Percentiles rank a stretch among this genome's conserved stretches.
These are phyloP conservation scores for Empidonax traillii DNA, from an alignment of 2,113 vertebrate genomes.

Conservation along the genomic window DNA sequence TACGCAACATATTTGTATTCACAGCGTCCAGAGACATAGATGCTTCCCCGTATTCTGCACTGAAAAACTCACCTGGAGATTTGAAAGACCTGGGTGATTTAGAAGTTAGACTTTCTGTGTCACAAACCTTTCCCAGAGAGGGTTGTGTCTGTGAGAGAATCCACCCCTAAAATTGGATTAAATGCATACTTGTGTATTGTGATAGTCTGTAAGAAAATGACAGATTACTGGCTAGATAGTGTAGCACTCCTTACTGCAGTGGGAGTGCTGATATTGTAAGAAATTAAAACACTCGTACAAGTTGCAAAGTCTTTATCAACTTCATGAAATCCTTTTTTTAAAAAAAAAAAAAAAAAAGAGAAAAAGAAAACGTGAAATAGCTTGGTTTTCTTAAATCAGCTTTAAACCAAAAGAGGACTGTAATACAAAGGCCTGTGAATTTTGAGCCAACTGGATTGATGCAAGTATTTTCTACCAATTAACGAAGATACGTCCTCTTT, in stretches of 20 bases:
- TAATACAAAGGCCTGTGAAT: background rate
- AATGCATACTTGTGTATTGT: background rate
- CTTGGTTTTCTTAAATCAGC: background rate
- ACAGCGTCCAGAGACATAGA: background rate
- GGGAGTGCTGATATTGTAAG: background rate
- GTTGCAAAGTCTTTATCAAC: background rate
- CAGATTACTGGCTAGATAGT: background rate
- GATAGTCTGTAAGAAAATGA: background rate
- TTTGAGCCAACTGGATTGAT: background rate
- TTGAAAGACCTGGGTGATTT: background rate
- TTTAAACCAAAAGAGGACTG: background rate
- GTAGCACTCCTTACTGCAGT: background rate
- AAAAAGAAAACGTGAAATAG: background rate
- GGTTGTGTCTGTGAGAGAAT: background rate
- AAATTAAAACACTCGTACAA: background rate
- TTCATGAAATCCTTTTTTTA: background rate
- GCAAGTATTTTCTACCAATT: background rate
- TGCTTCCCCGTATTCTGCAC: background rate
- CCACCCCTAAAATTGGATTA: background rate
- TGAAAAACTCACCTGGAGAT: background rate
- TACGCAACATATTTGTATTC: background rate
- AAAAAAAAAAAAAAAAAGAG: no score
- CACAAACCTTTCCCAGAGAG: background rate
- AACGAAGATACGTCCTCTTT: background rate
- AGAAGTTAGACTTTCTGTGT: background rate